Evolutionary conservation across 2,797 vertebrate genomes (phyloP).

Genomic region (Sebastes paucispinis): DNA sequence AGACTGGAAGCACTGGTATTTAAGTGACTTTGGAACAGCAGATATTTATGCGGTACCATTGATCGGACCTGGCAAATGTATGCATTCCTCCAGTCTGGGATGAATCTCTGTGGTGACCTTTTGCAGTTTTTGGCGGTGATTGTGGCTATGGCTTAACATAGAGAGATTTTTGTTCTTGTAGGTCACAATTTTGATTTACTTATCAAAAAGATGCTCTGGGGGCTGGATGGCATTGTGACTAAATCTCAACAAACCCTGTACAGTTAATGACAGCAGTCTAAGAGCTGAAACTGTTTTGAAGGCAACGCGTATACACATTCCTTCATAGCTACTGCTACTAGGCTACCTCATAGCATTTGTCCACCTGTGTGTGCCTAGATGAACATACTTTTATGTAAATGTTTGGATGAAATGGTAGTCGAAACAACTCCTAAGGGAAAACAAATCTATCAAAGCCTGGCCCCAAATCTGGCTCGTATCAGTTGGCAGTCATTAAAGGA

Average conservation of each 20-base stretch:
- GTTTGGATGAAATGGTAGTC: constrained; percentile 5
- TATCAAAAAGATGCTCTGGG: not conserved
- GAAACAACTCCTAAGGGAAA: not conserved
- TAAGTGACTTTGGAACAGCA: constrained; percentile 84
- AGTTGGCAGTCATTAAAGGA: constrained; percentile 39
- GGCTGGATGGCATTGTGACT: not conserved
- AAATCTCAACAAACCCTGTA: not conserved
- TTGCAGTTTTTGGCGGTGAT: constrained; percentile 35
- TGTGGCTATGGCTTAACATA: constrained; percentile 15
- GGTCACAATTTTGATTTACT: not conserved
- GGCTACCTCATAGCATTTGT: not conserved
- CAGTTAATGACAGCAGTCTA: not conserved
- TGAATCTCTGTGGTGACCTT: constrained; percentile 62
- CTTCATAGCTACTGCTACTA: not conserved
- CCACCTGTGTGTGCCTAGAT: not conserved
- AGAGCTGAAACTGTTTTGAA: not conserved
- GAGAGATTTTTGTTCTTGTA: not conserved
- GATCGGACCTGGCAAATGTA: constrained; percentile 84
- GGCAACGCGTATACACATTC: not conserved
- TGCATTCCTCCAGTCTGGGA: constrained; percentile 46
- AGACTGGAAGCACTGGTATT: constrained; percentile 88
- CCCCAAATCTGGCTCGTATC: constrained; percentile 30
- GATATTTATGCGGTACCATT: constrained; percentile 82
- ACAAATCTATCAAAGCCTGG: not conserved
- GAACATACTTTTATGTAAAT: constrained; percentile 6